Evolutionary conservation across 2,113 vertebrate genomes (phyloP).

Genomic region (Mus pahari): DNA sequence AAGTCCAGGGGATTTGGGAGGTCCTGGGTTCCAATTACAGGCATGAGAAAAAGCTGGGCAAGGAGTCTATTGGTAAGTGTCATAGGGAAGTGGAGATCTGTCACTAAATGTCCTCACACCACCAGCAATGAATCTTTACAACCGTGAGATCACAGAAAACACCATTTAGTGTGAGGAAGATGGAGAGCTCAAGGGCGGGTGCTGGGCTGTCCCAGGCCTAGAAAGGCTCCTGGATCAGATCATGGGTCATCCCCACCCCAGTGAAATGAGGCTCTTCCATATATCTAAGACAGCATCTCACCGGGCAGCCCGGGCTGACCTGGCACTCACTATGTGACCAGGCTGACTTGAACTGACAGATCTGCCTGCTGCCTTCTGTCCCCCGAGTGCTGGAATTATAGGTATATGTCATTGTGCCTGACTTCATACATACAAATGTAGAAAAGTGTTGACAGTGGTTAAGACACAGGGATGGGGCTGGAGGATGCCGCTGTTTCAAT

Average conservation of each 20-base stretch:
- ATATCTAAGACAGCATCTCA: background rate
- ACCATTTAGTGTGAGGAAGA: background rate
- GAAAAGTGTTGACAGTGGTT: background rate
- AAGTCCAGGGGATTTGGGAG: background rate
- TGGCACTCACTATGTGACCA: background rate
- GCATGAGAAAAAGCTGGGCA: background rate
- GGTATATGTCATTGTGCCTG: background rate
- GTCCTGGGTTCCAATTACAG: background rate
- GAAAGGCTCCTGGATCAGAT: background rate
- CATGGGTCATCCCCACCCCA: background rate
- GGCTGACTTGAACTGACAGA: background rate
- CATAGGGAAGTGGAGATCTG: background rate
- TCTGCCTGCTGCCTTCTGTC: background rate
- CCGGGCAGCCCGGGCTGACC: background rate
- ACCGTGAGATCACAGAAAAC: background rate
- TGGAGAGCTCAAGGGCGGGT: background rate
- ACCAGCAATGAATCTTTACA: background rate
- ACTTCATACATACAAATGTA: background rate
- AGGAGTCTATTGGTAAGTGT: too few relatives aligned
- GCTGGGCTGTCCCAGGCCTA: background rate
- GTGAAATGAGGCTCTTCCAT: background rate
- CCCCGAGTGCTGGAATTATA: background rate
- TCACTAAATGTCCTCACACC: background rate
- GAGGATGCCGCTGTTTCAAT: too few relatives aligned
- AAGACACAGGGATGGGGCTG: too few relatives aligned